A percentile compares a stretch with the other conserved stretches of the same genome.
Evolutionary conservation across 92 coral and sea anemone genomes (phyloP).

Genomic region (Muricea muricata): DNA sequence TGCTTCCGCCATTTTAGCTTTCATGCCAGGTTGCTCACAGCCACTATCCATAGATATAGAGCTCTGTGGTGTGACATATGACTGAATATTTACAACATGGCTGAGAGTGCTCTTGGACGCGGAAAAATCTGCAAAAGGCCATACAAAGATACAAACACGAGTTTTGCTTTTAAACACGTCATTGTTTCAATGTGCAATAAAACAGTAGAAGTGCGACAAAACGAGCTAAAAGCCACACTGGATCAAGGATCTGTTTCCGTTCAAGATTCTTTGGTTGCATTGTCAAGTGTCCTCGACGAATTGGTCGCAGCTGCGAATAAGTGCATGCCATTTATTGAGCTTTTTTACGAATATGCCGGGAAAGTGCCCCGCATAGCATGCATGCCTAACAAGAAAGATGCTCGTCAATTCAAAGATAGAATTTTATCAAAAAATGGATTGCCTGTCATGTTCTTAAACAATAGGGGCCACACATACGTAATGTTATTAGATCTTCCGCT

Average conservation of each 20-base stretch:
- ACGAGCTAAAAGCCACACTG: no score
- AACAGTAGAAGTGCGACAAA: background rate
- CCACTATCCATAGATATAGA: no score
- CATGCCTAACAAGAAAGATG: conserved; percentile 30
- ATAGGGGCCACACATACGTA: conserved; percentile 10
- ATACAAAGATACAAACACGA: background rate
- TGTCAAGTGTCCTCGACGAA: background rate
- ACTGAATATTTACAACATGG: no score
- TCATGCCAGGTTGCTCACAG: no score
- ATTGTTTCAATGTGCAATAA: background rate
- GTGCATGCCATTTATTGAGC: background rate
- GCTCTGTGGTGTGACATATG: no score
- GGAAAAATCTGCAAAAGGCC: background rate
- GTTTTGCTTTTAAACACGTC: background rate
- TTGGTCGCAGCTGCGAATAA: background rate
- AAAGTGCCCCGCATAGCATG: background rate
- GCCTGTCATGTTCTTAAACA: conserved; percentile 47
- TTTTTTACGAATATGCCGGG: background rate
- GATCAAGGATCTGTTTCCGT: background rate
- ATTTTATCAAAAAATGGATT: conserved; percentile 53
- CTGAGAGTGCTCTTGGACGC: no score
- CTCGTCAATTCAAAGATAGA: conserved; percentile 39
- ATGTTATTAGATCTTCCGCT: conserved; percentile 33
- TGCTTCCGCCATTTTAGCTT: no score
- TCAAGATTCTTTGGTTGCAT: background rate